A percentile compares a stretch with the other conserved stretches of the same genome.
Evolutionary conservation across 2,113 vertebrate species (phyloP).

Genomic region (Toxotes jaculatrix): DNA sequence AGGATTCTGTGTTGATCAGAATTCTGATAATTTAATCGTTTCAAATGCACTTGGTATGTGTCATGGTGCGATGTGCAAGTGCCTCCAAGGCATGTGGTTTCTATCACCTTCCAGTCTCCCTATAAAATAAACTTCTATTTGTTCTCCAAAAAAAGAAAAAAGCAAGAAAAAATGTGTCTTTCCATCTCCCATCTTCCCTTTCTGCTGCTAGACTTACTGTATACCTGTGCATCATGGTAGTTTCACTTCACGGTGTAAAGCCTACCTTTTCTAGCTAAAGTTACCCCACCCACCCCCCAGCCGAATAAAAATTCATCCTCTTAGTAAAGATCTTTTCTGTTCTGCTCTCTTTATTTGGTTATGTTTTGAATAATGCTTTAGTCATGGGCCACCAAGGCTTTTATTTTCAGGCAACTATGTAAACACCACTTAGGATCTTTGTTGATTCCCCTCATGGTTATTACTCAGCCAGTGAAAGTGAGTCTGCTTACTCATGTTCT

Average conservation of each 20-base stretch:
- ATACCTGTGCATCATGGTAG: no score
- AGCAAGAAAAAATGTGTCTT: no score
- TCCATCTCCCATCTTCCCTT: no score
- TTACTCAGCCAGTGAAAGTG: slow-evolving; percentile 16
- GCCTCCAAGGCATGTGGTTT: background rate
- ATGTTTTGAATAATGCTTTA: background rate
- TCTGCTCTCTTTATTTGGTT: background rate
- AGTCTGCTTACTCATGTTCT: slow-evolving; percentile 5
- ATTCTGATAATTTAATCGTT: background rate
- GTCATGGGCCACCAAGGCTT: background rate
- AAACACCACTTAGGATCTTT: slow-evolving; percentile 29
- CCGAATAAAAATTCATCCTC: background rate
- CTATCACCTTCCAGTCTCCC: background rate
- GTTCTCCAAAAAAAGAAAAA: background rate
- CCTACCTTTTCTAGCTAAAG: no score
- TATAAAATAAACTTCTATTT: background rate
- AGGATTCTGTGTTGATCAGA: background rate
- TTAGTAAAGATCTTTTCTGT: background rate
- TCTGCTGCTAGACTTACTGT: no score
- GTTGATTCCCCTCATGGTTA: background rate
- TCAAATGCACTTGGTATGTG: background rate
- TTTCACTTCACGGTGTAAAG: no score
- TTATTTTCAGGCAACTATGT: background rate
- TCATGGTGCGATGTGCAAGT: background rate
- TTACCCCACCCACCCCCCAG: no score